phyloP scores from a whole-genome alignment of 2,888 invertebrate genomes.

The Neocrepidodera transversa region DNA sequence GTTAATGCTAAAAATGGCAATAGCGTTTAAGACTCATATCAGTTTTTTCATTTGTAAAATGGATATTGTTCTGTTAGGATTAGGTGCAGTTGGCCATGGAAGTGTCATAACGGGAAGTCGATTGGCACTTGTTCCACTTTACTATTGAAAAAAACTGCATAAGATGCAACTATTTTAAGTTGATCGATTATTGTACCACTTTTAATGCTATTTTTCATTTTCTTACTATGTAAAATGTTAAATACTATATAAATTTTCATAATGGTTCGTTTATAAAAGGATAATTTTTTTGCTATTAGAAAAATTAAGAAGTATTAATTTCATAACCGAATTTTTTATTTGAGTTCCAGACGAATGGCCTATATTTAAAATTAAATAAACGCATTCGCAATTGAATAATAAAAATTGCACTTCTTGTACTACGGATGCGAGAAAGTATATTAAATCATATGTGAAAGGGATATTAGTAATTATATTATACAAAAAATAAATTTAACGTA shows the following conservation, averaged over 20 bases:
- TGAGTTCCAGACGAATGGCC: constrained; percentile 39
- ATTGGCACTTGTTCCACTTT: constrained; percentile 45
- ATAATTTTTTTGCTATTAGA: too few relatives aligned
- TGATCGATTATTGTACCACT: constrained; percentile 16
- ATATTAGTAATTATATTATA: too few relatives aligned
- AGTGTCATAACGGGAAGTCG: constrained; percentile 45
- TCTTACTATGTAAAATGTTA: neutral
- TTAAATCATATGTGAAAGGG: too few relatives aligned
- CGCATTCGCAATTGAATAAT: constrained; percentile 34
- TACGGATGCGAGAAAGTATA: too few relatives aligned
- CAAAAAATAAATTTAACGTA: too few relatives aligned
- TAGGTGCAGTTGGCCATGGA: constrained; percentile 49
- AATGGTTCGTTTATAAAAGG: too few relatives aligned
- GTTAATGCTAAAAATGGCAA: constrained; percentile 44
- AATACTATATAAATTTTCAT: too few relatives aligned
- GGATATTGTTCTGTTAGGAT: constrained; percentile 53
- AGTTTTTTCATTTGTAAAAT: constrained; percentile 45
- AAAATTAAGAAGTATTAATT: constrained; percentile 18
- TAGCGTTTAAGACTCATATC: constrained; percentile 38
- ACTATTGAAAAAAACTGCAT: constrained; percentile 29
- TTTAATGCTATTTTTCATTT: constrained; percentile 2
- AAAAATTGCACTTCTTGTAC: constrained; percentile 25
- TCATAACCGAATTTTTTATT: constrained; percentile 36
- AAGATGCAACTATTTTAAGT: constrained; percentile 30
- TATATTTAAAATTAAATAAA: constrained; percentile 39